Evolutionary conservation across 1,140 invertebrate genomes (phyloP), one percentile per base, ranked within the genome.

Genomic region (Sycophila sp.): DNA sequence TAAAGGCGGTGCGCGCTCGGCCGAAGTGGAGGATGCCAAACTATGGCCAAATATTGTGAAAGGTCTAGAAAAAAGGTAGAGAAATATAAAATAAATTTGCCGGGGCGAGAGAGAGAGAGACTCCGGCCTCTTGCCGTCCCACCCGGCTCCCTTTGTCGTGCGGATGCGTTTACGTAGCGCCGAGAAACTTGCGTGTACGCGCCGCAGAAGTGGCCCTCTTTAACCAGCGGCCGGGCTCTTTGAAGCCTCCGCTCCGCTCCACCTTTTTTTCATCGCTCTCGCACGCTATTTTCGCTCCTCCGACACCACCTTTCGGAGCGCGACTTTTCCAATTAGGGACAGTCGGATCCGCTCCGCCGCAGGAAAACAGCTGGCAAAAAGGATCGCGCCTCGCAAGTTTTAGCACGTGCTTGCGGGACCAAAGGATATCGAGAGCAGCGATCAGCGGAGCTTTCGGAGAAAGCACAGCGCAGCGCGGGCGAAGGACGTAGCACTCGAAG

Each of bases 1-100:
- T 77, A 75, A 75, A 75, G 65, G 70, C 71, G 72, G 69, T 68
- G 63, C 68, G 71, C n/a, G n/a, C n/a, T n/a, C 71, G 71, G 69
- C 56, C 67, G 28, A 36, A 19, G 63, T 53, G 69, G 68, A 73
- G 74, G 62, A 75, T 76, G 79, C 80, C 78, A 82, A 80, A 81
- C 80, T 79, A 78, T 77, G 79, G 73, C 81, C 83, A 86, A 86
- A 86, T 86, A 86, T 86, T 86, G 83, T 86, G 85, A 86, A 86
- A 86, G 84, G 83, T 86, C 84, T 79, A 86, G 83, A 85, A 86
- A n/a, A n/a, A 85, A 85, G 83, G 82, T 82, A 85, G 79, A 69
- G 24, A 82, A 83, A 84, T 83, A 81, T 81, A 79, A 83, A 84
- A 85, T 84, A 83, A 84, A 85, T 85, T 83, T 81, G 73, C 75